Base-by-base conservation (phyloP, 1,140 invertebrate species). In the Ericerus pela region DNA sequence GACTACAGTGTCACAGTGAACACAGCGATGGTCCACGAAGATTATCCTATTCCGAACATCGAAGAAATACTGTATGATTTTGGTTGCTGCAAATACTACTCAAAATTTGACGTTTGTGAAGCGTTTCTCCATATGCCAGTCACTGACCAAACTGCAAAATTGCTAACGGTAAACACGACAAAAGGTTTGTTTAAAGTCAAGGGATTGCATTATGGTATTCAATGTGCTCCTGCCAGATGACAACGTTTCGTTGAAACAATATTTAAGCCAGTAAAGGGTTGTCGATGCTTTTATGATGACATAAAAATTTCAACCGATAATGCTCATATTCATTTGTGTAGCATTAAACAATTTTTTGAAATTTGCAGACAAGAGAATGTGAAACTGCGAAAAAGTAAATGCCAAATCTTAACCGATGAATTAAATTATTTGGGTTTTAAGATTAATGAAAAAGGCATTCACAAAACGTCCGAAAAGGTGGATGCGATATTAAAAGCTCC, bases 1-100 rank as follows among this genome's bases (percentile, higher is more conserved):
- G 74, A 78, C 63, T 76, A 71, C 64, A 70, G 70, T 56, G 60
- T 64, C 1, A 72, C 70, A 5, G 53, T 75, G 3, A 75, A 73
- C 29, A 16, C 10, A n/a, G 33, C 26, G 8, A 29, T 53, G 31
- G 37, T 41, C 16, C 36, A 43, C 18, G 53, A 59, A 38, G 47
- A 57, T 16, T 59, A 59, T 36, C 60, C 58, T 14, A 30, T 61
- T 16, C 60, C 60, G 2, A 31, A 56, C 18, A 58, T 63, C 11
- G 63, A 65, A 11, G 67, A 61, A 11, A 55, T 61, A 28, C 53
- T 60, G 31, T 12, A 47, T 14, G 38, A 60, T 22, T 59, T 65
- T 41, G 59, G 56, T 20, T 59, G 58, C 10, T 63, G 61, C 10
- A 57, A 56, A 22, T 33, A 59, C 41, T 68, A 64, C 57, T 63